phyloP scores from a whole-genome alignment of 1,140 invertebrate genomes.

The Hylaeus volcanicus region DNA sequence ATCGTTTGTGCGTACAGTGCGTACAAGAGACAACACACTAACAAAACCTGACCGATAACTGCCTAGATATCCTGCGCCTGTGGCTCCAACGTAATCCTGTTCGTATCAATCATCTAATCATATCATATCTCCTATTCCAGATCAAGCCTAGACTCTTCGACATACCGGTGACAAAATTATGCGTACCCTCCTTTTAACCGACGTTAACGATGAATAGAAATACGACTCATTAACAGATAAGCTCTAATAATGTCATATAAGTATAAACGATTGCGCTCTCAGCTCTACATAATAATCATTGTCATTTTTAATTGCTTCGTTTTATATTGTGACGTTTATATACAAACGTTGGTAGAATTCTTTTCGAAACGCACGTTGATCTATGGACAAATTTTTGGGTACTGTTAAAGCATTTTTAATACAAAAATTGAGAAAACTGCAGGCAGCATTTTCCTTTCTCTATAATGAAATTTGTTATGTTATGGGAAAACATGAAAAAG shows the following conservation, averaged over 20 bases:
- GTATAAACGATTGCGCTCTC: constrained; percentile 52
- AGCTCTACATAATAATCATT: constrained; percentile 58
- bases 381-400: constrained; percentile 72
- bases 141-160: constrained; percentile 70
- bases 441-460: constrained; percentile 2
- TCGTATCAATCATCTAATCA: constrained; percentile 68
- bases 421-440: constrained; percentile 63
- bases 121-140: constrained; percentile 76
- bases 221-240: constrained; percentile 52
- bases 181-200: constrained; percentile 49
- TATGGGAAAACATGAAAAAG: background rate
- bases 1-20: constrained; percentile 59
- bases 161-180: constrained; percentile 55
- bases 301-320: constrained; percentile 68
- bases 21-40: constrained; percentile 52
- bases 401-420: constrained; percentile 76
- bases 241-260: constrained; percentile 49
- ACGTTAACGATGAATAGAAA: constrained; percentile 60
- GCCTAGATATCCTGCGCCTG: constrained; percentile 64
- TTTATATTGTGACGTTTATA: constrained; percentile 75
- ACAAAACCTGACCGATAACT: constrained; percentile 65
- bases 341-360: constrained; percentile 62
- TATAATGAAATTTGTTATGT: background rate
- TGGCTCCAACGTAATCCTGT: constrained; percentile 61
- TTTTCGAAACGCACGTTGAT: constrained; percentile 64